These are phyloP conservation scores for Scomber japonicus DNA, from an alignment of 2,113 vertebrate genomes.

Conservation along the genomic window DNA sequence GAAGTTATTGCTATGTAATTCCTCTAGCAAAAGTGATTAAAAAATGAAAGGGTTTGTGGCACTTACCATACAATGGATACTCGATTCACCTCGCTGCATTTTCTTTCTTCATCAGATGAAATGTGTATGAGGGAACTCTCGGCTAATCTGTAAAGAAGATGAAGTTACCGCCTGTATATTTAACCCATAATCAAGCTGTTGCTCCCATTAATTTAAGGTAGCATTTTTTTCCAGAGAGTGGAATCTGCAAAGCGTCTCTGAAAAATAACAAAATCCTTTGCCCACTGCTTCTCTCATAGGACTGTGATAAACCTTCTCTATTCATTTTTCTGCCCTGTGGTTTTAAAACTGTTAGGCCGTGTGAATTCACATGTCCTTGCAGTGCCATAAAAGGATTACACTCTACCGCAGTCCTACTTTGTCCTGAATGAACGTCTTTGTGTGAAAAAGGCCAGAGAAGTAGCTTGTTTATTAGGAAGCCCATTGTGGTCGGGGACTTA, in stretches of 20 bases:
- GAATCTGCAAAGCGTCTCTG: neutral
- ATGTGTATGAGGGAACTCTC: neutral
- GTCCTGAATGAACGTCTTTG: slow-evolving; percentile 72
- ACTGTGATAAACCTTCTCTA: slow-evolving; percentile 9
- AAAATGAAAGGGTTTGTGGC: neutral
- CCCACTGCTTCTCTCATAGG: neutral
- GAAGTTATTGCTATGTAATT: neutral
- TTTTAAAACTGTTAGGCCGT: slow-evolving; percentile 23
- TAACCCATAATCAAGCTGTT: neutral
- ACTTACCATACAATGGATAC: slow-evolving; percentile 61
- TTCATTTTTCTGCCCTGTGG: slow-evolving; percentile 40
- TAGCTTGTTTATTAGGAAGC: slow-evolving; percentile 36
- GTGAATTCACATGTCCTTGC: slow-evolving; percentile 49
- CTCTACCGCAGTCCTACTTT: slow-evolving; percentile 31
- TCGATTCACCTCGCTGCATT: neutral
- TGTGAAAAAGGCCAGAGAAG: slow-evolving; percentile 42
- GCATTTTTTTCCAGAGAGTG: neutral
- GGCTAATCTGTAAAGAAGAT: neutral
- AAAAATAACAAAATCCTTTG: slow-evolving; percentile 9
- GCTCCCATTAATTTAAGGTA: neutral
- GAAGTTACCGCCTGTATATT: neutral
- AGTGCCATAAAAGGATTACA: slow-evolving; percentile 30
- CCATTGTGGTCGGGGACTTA: slow-evolving; percentile 52
- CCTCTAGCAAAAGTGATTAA: neutral
- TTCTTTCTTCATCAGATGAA: neutral